Conservation (phyloP, 1,140 invertebrate genomes). For the Drosophila suzukii region DNA sequence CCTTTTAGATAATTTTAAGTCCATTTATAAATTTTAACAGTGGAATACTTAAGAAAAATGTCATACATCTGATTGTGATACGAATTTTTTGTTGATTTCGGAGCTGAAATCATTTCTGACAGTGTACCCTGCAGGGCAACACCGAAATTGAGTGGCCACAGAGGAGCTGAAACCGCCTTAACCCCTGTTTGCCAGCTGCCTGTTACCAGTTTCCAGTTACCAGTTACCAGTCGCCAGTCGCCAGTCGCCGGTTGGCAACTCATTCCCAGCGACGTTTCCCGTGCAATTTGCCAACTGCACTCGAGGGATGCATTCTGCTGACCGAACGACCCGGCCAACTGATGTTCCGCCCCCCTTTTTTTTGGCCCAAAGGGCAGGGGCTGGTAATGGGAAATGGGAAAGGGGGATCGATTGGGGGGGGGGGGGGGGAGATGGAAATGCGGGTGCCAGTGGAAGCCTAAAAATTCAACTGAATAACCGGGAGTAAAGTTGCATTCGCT, state of each 20-base stretch:
- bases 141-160: slow-evolving; percentile 57
- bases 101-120: neutral
- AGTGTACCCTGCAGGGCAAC: slow-evolving; percentile 16
- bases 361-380: neutral
- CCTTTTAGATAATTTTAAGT: too few species aligned
- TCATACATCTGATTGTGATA: too few species aligned
- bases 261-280: slow-evolving; percentile 25
- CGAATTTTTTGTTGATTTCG: neutral
- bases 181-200: slow-evolving; percentile 4
- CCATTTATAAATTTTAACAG: too few species aligned
- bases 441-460: slow-evolving; percentile 7
- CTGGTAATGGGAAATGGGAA: neutral
- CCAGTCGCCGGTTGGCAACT: neutral
- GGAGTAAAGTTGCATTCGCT: slow-evolving; percentile 2
- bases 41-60: too few species aligned
- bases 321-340: slow-evolving; percentile 29
- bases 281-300: slow-evolving; percentile 63
- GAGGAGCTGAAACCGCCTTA: slow-evolving; percentile 25
- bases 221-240: neutral
- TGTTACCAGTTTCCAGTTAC: slow-evolving; percentile 1
- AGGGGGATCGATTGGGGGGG: too few species aligned
- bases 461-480: slow-evolving; percentile 7
- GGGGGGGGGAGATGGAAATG: neutral
- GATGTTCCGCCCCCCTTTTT: slow-evolving; percentile 1
- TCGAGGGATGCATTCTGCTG: slow-evolving; percentile 60